Conservation (phyloP, 2,797 vertebrate genomes). For the Mormyrus hasselquistii region DNA sequence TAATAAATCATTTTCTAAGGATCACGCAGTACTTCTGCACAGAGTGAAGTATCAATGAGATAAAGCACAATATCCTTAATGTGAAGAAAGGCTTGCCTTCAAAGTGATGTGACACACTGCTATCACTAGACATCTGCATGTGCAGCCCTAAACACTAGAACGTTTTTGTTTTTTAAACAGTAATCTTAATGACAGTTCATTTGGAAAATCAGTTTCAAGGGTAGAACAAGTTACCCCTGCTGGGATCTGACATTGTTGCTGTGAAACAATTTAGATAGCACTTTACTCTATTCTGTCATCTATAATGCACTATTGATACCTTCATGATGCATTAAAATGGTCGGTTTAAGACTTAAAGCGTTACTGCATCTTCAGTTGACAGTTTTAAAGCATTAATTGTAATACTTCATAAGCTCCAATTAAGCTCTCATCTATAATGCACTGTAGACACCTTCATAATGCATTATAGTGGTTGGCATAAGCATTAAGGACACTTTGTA, state of each 20-base stretch:
- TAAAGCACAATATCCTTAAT: neutral
- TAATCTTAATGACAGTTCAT: neutral
- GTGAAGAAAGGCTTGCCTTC: neutral
- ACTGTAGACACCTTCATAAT: neutral
- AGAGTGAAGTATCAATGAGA: neutral
- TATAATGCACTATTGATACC: neutral
- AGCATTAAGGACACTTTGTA: neutral
- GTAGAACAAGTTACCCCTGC: neutral
- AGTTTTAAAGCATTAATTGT: neutral
- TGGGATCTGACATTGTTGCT: neutral
- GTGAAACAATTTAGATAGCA: neutral
- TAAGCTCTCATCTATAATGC: neutral
- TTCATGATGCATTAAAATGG: neutral
- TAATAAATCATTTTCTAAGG: neutral
- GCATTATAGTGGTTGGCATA: neutral
- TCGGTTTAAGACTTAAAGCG: neutral
- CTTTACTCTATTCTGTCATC: neutral
- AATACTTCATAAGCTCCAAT: neutral
- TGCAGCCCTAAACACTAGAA: neutral
- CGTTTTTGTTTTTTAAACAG: neutral
- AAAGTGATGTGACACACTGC: neutral
- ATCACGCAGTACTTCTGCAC: neutral
- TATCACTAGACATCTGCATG: neutral
- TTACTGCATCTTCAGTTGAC: neutral
- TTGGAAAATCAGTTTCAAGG: neutral